Evolutionary conservation across 2,888 invertebrate species (phyloP), one percentile per base, ranked within the genome.

Genomic region (Dynastes maya): DNA sequence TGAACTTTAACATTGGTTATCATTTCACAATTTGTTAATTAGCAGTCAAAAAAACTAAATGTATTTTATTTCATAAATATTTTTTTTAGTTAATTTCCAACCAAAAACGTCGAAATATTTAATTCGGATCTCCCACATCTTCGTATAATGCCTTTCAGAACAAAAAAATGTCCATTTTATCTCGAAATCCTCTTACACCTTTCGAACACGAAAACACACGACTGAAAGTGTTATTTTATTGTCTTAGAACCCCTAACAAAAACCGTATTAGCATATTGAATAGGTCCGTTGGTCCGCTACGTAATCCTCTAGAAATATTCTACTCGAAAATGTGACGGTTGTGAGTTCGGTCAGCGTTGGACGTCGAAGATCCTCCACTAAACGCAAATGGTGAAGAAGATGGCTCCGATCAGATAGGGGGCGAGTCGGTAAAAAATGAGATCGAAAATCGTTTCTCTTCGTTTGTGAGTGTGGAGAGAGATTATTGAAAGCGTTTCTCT

Each of bases 401-500:
- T 32, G 63, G 27, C 27, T 11, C 11, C 29, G 58, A 72, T 72
- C 58, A 40, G 72, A 72, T 72, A 72, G 58, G 58, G 72, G 45
- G 29, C n/a, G 65, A 29, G 27, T 32, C 9, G 16, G 49, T 37
- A 55, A 40, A 32, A 76, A 76, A 67, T 37, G 4, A 53, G 37
- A 55, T 29, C 40, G 29, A n/a, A 68, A 75, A 64, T 13, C 63
- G 6, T 27, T 58, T 58, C 55, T 58, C 22, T 58, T 16, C 16
- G 22, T 8, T 6, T 58, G 8, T 6, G 53, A 22, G 55, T 6
- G 22, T 8, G 16, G 8, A 9, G 22, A 16, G 55, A 58, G 80
- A 80, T 80, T 79, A 80, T 79, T n/a, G 58, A 70, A 68, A 78
- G 61, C 58, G 68, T 51, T 45, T 49, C 45, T 16, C 58, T 55